Percentiles rank a stretch among this genome's conserved stretches.
phyloP scores from a whole-genome alignment of 2,113 vertebrate species.

The Phaethornis superciliosus region DNA sequence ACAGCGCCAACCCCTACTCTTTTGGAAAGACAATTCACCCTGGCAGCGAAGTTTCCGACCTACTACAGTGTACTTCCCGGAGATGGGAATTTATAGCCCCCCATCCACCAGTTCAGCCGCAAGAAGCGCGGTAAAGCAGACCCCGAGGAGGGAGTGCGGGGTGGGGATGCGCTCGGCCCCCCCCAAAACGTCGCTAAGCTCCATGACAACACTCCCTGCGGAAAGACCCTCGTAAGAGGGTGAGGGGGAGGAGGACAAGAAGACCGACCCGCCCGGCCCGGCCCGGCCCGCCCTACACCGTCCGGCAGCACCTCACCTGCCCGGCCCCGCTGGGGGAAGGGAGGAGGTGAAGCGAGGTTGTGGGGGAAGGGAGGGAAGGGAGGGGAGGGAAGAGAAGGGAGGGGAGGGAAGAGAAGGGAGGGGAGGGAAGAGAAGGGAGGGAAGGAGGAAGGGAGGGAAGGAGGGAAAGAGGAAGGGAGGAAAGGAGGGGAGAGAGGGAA shows the following conservation, averaged over 20 bases:
- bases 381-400: too few relatives aligned
- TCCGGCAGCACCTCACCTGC: background rate
- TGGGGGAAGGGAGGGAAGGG: background rate
- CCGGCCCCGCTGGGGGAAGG: background rate
- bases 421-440: too few relatives aligned
- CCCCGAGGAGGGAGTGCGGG: background rate
- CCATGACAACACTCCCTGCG: background rate
- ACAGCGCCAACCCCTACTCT: background rate
- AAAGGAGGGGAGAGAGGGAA: too few relatives aligned
- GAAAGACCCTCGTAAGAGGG: background rate
- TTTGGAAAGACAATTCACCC: background rate
- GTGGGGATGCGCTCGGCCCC: background rate
- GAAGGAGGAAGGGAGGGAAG: too few relatives aligned
- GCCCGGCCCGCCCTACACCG: background rate
- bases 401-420: too few relatives aligned
- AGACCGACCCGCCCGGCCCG: background rate
- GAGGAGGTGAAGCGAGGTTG: background rate
- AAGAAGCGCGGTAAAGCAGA: background rate
- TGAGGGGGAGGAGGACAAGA: fast-evolving
- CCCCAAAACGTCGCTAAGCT: background rate
- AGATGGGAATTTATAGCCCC: background rate
- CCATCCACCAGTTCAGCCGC: background rate
- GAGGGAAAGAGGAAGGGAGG: too few relatives aligned
- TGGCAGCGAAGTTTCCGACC: background rate
- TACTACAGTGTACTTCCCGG: background rate